Percentiles rank a stretch among this genome's conserved stretches.
Evolutionary conservation across 2,888 invertebrate genomes (phyloP).

Genomic region (Microctonus aethiopoides): DNA sequence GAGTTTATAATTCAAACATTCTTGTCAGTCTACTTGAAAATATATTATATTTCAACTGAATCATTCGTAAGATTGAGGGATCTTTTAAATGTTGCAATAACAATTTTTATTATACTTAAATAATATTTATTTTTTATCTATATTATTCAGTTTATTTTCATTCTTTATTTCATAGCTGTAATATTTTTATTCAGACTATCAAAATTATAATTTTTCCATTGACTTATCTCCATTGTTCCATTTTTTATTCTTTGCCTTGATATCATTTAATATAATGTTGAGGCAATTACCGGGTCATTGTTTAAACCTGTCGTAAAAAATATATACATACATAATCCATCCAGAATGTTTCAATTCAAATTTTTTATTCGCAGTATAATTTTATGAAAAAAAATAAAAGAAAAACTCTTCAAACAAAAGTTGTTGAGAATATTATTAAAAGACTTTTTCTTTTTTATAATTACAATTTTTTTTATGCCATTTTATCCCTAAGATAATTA

Average conservation of each 20-base stretch:
- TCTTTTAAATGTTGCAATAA: not conserved
- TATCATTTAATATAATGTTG: slow-evolving; percentile 1
- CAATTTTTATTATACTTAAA: not conserved
- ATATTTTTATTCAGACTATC: not conserved
- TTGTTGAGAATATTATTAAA: no score
- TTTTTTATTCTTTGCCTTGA: not conserved
- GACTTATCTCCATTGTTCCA: not conserved
- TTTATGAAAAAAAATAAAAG: no score
- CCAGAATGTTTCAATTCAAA: no score
- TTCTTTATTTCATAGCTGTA: no score
- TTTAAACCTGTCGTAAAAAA: not conserved
- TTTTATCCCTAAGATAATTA: no score
- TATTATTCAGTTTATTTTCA: not conserved
- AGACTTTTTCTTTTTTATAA: no score
- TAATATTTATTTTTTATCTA: no score
- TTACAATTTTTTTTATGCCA: no score
- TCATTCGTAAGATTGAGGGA: not conserved
- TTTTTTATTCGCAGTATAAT: no score
- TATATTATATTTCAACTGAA: not conserved
- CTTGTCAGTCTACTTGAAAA: not conserved
- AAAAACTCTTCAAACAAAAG: no score
- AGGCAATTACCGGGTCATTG: not conserved
- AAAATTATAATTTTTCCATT: not conserved
- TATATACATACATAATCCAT: no score
- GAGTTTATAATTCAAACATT: not conserved